Evolutionary conservation across 2,888 invertebrate species (phyloP), one percentile per base, ranked within the genome.

Genomic region (Icerya purchasi): DNA sequence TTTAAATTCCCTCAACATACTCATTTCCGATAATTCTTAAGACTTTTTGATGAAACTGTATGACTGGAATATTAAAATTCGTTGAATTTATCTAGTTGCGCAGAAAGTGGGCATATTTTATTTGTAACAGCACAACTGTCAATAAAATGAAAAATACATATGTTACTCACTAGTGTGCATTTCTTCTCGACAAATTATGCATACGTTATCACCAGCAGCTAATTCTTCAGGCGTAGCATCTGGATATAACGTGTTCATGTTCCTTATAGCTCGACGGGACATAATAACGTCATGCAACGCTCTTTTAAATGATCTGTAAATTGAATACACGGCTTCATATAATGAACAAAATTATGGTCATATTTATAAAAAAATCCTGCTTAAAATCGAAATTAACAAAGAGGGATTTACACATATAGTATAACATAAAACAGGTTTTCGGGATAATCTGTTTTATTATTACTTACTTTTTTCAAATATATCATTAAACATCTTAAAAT

Each of bases 221-320:
- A 97, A 75, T 72, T 97, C 96, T 66, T 89, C 93, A 1, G 84
- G 75, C 0, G 94, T 93, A 3, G 93, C 96, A 75, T 97, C 91
- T 0, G 94, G 94, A 73, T 96, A 97, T 67, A 93, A 74, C 0
- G 93, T 94, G 72, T 97, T 96, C 94, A 97, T 96, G 70, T 96
- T 94, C 66, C 91, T 83, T 65, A 97, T 97, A 1, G 97, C 96
- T 66, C 94, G 79, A 62, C 96, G 80, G 0, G 97, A 98, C 75
- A 96, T 78, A 20, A 99, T 87, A 24, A 98, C 96, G 74, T 98
- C 98, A 68, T 87, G 90, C 66, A 94, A 82, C 1, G 98, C 94
- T 73, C 96, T 96, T 72, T 96, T 96, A 75, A 98, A 94, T 69
- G 91, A 87, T 72, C 93, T 84, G 68, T 2, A 67, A 66, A n/a